phyloP scores from a whole-genome alignment of 1,140 invertebrate species.

The Calliopsis andreniformis region DNA sequence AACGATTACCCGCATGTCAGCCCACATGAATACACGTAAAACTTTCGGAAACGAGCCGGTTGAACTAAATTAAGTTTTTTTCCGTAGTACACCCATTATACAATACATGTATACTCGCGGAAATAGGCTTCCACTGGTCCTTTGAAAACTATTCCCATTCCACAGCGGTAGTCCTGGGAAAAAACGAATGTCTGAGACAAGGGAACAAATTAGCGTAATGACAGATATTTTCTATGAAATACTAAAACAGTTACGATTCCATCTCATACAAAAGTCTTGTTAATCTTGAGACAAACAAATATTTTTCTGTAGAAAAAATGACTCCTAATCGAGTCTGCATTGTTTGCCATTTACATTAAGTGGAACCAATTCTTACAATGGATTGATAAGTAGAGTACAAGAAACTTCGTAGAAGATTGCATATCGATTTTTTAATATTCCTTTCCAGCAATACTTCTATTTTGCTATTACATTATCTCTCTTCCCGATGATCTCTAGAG shows the following conservation, averaged over 20 bases:
- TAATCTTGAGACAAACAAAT: neutral
- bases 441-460: neutral
- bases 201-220: constrained; percentile 37
- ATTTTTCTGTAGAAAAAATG: neutral
- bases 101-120: constrained; percentile 36
- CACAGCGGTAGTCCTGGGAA: neutral
- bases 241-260: constrained; percentile 18
- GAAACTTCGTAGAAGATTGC: neutral
- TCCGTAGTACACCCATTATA: constrained; percentile 7
- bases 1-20: constrained; percentile 56
- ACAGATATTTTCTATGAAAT: constrained; percentile 29
- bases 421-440: neutral
- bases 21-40: constrained; percentile 24
- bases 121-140: constrained; percentile 31
- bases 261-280: neutral
- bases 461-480: neutral
- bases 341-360: neutral
- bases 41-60: constrained; percentile 24
- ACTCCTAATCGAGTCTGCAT: neutral
- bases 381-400: neutral
- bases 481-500: neutral
- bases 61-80: constrained; percentile 56
- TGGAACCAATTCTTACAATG: neutral
- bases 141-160: constrained; percentile 49
- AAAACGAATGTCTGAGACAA: constrained; percentile 13